Evolutionary conservation across 2,113 vertebrate species (phyloP).

Genomic region (Nibea coibor): DNA sequence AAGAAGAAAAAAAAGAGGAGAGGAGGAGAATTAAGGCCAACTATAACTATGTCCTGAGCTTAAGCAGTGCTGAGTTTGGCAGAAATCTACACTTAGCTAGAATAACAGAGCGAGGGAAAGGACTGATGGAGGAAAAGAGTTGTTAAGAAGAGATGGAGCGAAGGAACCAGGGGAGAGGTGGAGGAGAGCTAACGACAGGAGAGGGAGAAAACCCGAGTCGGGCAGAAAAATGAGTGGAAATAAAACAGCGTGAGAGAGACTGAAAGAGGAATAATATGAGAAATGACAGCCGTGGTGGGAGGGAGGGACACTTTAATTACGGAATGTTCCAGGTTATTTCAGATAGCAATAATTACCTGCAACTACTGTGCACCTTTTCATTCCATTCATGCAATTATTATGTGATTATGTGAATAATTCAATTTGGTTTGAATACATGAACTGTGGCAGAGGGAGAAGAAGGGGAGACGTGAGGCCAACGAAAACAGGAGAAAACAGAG

Average conservation of each 20-base stretch:
- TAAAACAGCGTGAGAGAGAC: slow-evolving; percentile 49
- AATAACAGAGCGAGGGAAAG: slow-evolving; percentile 68
- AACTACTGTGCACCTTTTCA: slow-evolving; percentile 68
- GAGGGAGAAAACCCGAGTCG: slow-evolving; percentile 31
- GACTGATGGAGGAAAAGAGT: slow-evolving; percentile 68
- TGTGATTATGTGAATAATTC: slow-evolving; percentile 62
- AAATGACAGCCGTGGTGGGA: slow-evolving; percentile 27
- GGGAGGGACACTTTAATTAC: slow-evolving; percentile 44
- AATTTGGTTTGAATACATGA: slow-evolving; percentile 47
- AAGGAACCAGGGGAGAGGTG: slow-evolving; percentile 33
- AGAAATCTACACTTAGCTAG: slow-evolving; percentile 72
- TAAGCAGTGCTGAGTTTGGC: slow-evolving; percentile 76
- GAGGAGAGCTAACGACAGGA: slow-evolving; percentile 49
- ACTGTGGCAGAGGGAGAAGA: slow-evolving; percentile 20
- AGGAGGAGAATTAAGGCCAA: slow-evolving; percentile 57
- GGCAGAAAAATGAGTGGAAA: slow-evolving; percentile 61
- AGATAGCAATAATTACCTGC: slow-evolving; percentile 61
- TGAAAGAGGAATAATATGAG: slow-evolving; percentile 38
- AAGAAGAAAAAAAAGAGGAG: not conserved
- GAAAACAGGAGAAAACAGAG: slow-evolving; percentile 33
- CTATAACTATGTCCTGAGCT: slow-evolving; percentile 66
- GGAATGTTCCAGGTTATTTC: slow-evolving; percentile 72
- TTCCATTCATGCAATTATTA: slow-evolving; percentile 60
- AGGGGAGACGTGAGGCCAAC: slow-evolving; percentile 30
- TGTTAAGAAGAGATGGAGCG: slow-evolving; percentile 68